Conservation (phyloP, 2,797 vertebrate species). For the Leontocebus nigricollis region DNA sequence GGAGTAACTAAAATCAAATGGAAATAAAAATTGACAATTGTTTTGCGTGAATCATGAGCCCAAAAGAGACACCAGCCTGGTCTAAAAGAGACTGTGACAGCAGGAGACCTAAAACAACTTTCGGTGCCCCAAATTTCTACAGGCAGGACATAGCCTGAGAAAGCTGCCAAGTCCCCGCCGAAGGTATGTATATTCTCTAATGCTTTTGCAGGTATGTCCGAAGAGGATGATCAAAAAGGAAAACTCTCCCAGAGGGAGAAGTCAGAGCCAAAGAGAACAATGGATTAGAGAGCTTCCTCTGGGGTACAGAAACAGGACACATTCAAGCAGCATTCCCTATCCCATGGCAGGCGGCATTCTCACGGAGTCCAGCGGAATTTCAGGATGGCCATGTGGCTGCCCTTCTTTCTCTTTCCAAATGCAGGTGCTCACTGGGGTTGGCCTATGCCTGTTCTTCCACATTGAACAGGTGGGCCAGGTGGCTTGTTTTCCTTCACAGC, state of each 20-base stretch:
- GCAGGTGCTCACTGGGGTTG: neutral
- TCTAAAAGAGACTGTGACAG: neutral
- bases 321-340: too few relatives aligned
- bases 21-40: neutral
- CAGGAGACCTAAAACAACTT: neutral
- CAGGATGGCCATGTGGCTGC: neutral
- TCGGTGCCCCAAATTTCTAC: neutral
- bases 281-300: neutral
- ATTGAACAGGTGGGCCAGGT: too few relatives aligned
- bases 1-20: neutral
- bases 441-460: neutral
- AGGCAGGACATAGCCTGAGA: neutral
- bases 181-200: neutral
- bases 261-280: neutral
- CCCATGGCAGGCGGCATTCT: too few relatives aligned
- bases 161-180: neutral
- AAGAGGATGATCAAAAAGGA: neutral
- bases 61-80: neutral
- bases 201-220: neutral
- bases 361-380: neutral
- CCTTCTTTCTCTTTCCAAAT: neutral
- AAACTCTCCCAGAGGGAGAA: neutral
- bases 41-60: neutral
- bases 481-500: too few relatives aligned
- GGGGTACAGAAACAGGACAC: neutral